Base-by-base conservation (phyloP, 2,113 vertebrate genomes). In the Astatotilapia flaviijosephi region DNA sequence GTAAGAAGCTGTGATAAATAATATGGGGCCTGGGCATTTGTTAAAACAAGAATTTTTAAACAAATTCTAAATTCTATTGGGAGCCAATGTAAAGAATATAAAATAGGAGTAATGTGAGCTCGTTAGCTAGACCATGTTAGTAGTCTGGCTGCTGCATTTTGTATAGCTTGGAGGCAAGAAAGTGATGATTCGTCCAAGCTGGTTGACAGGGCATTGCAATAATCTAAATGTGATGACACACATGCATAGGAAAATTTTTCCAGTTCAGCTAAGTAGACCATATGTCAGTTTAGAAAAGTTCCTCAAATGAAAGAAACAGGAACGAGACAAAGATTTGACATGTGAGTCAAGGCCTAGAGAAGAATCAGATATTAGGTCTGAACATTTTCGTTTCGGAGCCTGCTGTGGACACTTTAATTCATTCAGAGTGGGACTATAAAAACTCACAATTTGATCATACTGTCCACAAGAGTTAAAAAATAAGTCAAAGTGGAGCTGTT, bases 181-280 rank as follows among this genome's bases (percentile, higher is more conserved):
- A 56, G 54, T 26, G 21, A 26, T 56, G 21, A 56, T 26, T 26
- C 1, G 1, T 56, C 54, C 21, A 7, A 55, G 21, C 21, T 55
- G 21, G 54, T 55, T 55, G 21, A 26, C 54, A 55, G 12, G 0
- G 54, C 54, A 56, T 26, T 56, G 21, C 21, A 56, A 5, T 26
- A 26, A 56, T 56, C 4, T 26, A 56, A 56, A 56, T 26, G 21
- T 56, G 21, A 56, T 56, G 54, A 56, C 12, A 56, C 54, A 14
- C 54, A 26, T 26, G 54, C 21, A 56, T 26, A 8, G 54, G 21
- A 26, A 2, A 26, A 0, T 0, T 8, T 56, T 56, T 55, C 11
- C 54, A 55, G 21, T 55, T 55, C 11, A 55, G 21, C 53, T 55
- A 55, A 55, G 4, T 5, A 26, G 6, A 56, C 12, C 21, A 26